phyloP scores from a whole-genome alignment of 2,113 vertebrate genomes.

The Chaetorhynchus papuensis region DNA sequence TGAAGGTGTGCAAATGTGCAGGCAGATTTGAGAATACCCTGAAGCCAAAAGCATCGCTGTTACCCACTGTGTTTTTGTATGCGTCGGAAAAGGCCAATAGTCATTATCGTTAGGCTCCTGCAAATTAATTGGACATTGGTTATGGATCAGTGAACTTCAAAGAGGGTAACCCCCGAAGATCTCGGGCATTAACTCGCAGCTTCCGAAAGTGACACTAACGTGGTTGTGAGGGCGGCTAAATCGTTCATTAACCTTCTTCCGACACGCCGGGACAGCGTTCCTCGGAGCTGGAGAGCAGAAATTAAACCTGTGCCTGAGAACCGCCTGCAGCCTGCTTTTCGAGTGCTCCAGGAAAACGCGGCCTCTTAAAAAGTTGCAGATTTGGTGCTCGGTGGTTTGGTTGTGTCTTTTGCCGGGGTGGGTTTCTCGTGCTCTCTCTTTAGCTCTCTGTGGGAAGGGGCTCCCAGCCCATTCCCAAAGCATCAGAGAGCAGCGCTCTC shows the following conservation, averaged over 20 bases:
- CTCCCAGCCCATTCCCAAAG: neutral
- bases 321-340: neutral
- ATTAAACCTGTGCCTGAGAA: neutral
- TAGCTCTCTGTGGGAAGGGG: neutral
- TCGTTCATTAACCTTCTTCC: conserved; percentile 56
- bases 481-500: rapidly evolving
- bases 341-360: rapidly evolving
- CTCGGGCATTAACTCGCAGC: conserved; percentile 42
- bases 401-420: neutral
- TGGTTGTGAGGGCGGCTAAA: conserved; percentile 42
- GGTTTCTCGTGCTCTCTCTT: neutral
- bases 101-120: conserved; percentile 57
- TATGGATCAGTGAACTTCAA: conserved; percentile 67
- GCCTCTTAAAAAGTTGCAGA: rapidly evolving
- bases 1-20: neutral
- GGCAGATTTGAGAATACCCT: neutral
- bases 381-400: neutral
- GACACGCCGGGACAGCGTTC: neutral
- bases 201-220: conserved; percentile 56
- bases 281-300: neutral
- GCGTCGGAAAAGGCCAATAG: conserved; percentile 54
- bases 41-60: neutral
- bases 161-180: conserved; percentile 56
- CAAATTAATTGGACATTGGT: conserved; percentile 67
- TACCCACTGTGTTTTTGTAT: conserved; percentile 39